Percentiles rank a stretch among this genome's conserved stretches.
These are phyloP conservation scores for Varecia variegata DNA, from an alignment of 2,797 vertebrate genomes.

Conservation along the genomic window DNA sequence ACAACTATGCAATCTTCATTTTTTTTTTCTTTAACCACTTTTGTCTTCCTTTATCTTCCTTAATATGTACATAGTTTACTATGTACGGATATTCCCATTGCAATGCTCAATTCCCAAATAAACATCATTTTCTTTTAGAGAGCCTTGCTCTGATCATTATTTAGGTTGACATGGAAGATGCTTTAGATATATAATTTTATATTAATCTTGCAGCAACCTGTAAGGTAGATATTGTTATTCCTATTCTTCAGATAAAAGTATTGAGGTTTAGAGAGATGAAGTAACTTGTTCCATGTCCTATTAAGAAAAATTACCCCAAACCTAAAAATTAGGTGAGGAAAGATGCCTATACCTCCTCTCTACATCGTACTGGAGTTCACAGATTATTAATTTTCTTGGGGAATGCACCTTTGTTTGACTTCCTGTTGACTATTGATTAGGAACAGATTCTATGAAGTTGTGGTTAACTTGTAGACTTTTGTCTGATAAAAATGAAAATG, in stretches of 20 bases:
- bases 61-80: not conserved
- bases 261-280: not conserved
- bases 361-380: not conserved
- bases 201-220: not conserved
- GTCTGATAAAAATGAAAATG: not conserved
- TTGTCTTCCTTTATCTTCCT: not conserved
- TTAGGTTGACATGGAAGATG: not conserved
- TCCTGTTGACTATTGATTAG: not conserved
- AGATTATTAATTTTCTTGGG: not conserved
- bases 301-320: not conserved
- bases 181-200: not conserved
- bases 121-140: not conserved
- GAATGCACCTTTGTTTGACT: not conserved
- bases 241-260: not conserved
- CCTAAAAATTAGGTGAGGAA: slow-evolving; percentile 6
- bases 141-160: not conserved
- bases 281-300: not conserved
- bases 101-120: not conserved
- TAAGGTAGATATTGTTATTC: not conserved
- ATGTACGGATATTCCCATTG: not conserved
- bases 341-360: not conserved
- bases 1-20: too few species aligned
- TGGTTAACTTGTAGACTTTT: not conserved
- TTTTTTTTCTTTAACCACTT: not conserved
- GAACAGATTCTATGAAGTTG: not conserved